Conservation (phyloP, 2,113 vertebrate genomes). For the Megaleporinus macrocephalus region DNA sequence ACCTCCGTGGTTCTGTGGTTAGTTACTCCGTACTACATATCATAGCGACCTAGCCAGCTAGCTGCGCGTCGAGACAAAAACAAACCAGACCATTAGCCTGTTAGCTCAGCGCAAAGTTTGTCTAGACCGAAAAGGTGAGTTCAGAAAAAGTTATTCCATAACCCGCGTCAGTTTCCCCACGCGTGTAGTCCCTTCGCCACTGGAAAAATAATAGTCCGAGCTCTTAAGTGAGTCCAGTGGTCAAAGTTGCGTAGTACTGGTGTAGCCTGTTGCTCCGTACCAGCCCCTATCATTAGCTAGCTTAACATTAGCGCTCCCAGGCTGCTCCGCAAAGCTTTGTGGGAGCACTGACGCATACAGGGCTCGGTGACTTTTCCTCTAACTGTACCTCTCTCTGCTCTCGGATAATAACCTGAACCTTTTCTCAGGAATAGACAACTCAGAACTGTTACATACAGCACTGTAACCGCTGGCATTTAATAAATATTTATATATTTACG, state of each 20-base stretch:
- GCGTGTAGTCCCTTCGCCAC: background rate
- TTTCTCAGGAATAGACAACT: too few species aligned
- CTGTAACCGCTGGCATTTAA: too few species aligned
- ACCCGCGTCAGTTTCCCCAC: background rate
- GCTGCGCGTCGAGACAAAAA: conserved; percentile 9
- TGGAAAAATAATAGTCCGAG: background rate
- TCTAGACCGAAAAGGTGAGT: background rate
- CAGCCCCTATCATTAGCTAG: conserved; percentile 17
- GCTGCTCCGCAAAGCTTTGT: conserved; percentile 44
- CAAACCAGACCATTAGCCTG: conserved; percentile 12
- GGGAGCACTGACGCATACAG: conserved; percentile 52
- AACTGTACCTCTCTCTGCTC: too few species aligned
- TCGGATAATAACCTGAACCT: background rate
- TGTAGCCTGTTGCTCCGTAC: conserved; percentile 39
- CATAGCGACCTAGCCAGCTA: conserved; percentile 30
- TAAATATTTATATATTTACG: too few species aligned
- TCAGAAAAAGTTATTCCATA: too few species aligned
- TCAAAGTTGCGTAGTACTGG: conserved; percentile 11
- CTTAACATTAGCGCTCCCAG: conserved; percentile 12
- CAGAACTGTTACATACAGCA: too few species aligned
- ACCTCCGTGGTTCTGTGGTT: conserved; percentile 53
- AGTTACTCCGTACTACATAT: background rate
- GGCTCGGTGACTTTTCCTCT: background rate
- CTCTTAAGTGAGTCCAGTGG: background rate
- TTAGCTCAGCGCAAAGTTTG: background rate